Percentiles rank a stretch among this genome's conserved stretches.
These are phyloP conservation scores for Leucopsar rothschildi DNA, from an alignment of 2,113 vertebrate genomes.

Conservation along the genomic window DNA sequence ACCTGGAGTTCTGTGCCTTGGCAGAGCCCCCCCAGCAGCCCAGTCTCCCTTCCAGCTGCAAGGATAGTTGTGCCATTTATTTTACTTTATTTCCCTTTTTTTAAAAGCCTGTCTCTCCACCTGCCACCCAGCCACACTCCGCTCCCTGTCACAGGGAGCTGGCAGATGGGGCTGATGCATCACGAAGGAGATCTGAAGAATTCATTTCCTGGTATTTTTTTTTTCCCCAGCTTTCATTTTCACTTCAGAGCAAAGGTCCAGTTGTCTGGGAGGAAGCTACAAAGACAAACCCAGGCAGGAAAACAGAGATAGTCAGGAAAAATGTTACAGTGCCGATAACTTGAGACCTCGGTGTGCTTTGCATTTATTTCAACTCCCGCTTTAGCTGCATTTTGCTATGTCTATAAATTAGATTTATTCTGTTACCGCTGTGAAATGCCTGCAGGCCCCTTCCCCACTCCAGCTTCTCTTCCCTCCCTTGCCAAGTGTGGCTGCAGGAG, in stretches of 20 bases:
- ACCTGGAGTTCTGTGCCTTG: background rate
- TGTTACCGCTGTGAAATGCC: slow-evolving; percentile 24
- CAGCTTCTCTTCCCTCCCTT: background rate
- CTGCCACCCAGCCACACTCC: background rate
- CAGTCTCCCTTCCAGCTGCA: background rate
- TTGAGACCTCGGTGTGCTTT: slow-evolving; percentile 13
- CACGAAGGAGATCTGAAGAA: slow-evolving; percentile 49
- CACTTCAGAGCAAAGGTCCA: slow-evolving; percentile 64
- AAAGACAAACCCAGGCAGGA: slow-evolving; percentile 42
- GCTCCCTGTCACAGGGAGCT: slow-evolving; percentile 4
- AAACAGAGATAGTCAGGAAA: slow-evolving; percentile 44
- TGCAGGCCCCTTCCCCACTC: background rate
- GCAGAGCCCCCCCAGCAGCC: background rate
- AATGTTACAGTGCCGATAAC: slow-evolving; percentile 38
- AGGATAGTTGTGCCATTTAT: background rate
- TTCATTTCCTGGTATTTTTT: slow-evolving; percentile 20
- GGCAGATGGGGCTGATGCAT: slow-evolving; percentile 35
- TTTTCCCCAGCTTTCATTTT: slow-evolving; percentile 39
- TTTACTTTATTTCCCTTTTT: background rate
- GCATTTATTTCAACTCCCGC: slow-evolving; percentile 17
- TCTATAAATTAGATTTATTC: slow-evolving; percentile 55
- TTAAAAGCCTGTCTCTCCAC: background rate
- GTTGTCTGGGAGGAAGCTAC: slow-evolving; percentile 48
- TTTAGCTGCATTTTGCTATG: slow-evolving; percentile 25
- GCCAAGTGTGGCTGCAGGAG: background rate